These are phyloP conservation scores for Clinocottus analis DNA, from an alignment of 2,113 vertebrate species.

Conservation along the genomic window DNA sequence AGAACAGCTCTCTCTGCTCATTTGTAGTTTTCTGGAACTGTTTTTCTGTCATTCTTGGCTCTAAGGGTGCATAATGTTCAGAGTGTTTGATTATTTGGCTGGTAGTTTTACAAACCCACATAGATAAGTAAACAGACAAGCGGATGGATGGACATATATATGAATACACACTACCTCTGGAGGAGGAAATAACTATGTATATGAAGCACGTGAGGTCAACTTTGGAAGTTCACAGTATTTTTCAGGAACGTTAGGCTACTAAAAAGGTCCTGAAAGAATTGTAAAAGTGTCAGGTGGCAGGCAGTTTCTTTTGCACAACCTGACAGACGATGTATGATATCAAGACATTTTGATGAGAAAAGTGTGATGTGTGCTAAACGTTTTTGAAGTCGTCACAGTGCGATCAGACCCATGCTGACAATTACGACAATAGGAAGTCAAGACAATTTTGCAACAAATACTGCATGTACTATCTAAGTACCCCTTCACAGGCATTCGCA, in stretches of 20 bases:
- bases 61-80: background rate
- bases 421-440: background rate
- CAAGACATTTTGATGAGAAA: background rate
- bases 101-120: background rate
- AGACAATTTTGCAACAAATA: conserved; percentile 1
- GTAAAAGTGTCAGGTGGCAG: conserved; percentile 4
- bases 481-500: background rate
- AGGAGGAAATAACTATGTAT: conserved; percentile 10
- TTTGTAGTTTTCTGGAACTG: conserved; percentile 38
- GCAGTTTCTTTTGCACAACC: conserved; percentile 9
- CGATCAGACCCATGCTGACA: background rate
- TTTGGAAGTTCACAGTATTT: background rate
- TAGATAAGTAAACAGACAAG: background rate
- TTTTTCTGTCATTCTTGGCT: conserved; percentile 23
- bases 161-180: background rate
- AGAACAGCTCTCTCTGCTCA: conserved; percentile 44
- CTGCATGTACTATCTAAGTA: background rate
- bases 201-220: background rate
- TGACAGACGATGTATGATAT: background rate
- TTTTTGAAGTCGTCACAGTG: background rate
- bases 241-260: background rate
- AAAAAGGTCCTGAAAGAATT: conserved; percentile 7
- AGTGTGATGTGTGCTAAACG: background rate
- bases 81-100: background rate
- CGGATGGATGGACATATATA: too few species aligned